Evolutionary conservation across 1,140 invertebrate species (phyloP).

Genomic region (Drosophila nebulosa): DNA sequence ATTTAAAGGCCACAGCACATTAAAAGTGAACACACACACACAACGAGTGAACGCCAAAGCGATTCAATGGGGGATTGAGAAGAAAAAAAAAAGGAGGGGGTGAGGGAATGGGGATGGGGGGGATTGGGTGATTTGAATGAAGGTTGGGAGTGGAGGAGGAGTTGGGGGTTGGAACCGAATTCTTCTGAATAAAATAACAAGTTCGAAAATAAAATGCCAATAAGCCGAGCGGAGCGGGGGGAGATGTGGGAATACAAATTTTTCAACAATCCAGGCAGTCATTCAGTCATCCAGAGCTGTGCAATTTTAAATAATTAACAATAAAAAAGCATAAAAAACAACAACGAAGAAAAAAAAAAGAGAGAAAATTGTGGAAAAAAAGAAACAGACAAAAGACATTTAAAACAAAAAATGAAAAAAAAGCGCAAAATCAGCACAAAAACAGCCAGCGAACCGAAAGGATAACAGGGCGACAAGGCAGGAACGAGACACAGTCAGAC

Average conservation of each 20-base stretch:
- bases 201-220: slow-evolving; percentile 52
- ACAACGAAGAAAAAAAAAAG: slow-evolving; percentile 29
- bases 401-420: slow-evolving; percentile 17
- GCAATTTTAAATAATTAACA: slow-evolving; percentile 67
- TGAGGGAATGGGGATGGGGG: not conserved
- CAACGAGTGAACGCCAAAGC: slow-evolving; percentile 1
- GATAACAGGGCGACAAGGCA: slow-evolving; percentile 36
- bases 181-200: slow-evolving; percentile 17
- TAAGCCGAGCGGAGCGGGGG: slow-evolving; percentile 14
- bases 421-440: slow-evolving; percentile 77
- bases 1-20: slow-evolving; percentile 30
- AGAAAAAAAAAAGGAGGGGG: too few relatives aligned
- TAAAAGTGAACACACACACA: slow-evolving; percentile 14
- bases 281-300: slow-evolving; percentile 31
- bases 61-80: too few relatives aligned
- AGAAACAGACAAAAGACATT: slow-evolving; percentile 51
- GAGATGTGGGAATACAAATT: not conserved
- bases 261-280: slow-evolving; percentile 27
- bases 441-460: slow-evolving; percentile 67
- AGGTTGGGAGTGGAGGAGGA: not conserved
- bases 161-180: not conserved
- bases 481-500: not conserved
- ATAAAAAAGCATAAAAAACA: slow-evolving; percentile 46
- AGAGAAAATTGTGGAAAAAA: slow-evolving; percentile 15
- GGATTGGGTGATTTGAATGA: too few relatives aligned